These are phyloP conservation scores for Phortica variegata DNA, from an alignment of 1,140 invertebrate genomes.

Conservation along the genomic window DNA sequence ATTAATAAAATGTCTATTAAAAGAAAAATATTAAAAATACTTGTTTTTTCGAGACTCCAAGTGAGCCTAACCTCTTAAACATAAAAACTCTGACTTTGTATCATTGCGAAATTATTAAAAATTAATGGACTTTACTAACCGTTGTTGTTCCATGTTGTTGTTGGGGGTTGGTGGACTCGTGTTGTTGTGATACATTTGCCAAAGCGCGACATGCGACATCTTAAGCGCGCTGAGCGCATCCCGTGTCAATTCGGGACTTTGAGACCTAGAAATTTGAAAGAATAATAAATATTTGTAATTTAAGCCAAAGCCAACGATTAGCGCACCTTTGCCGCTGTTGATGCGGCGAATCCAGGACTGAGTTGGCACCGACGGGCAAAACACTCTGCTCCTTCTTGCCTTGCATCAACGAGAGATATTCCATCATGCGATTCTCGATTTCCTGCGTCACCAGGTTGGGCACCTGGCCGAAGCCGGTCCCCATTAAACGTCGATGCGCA, in stretches of 20 bases:
- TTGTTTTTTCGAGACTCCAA: no score
- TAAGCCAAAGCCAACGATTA: not conserved
- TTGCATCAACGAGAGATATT: slow-evolving; percentile 73
- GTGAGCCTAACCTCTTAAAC: no score
- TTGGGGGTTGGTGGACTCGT: slow-evolving; percentile 54
- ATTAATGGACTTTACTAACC: slow-evolving; percentile 22
- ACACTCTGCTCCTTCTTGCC: slow-evolving; percentile 57
- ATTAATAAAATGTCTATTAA: no score
- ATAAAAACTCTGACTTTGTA: not conserved
- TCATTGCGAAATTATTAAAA: no score
- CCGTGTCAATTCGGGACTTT: slow-evolving; percentile 61
- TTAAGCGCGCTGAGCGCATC: slow-evolving; percentile 69
- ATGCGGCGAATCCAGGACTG: slow-evolving; percentile 29
- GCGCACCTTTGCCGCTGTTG: slow-evolving; percentile 57
- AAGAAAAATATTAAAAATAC: no score
- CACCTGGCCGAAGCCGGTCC: slow-evolving; percentile 48
- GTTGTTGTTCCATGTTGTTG: slow-evolving; percentile 30
- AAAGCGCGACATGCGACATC: slow-evolving; percentile 74
- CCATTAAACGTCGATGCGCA: slow-evolving; percentile 54
- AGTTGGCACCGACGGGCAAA: slow-evolving; percentile 1
- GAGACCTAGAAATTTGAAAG: slow-evolving; percentile 49
- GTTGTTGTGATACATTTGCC: slow-evolving; percentile 78
- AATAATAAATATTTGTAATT: no score
- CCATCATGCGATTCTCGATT: slow-evolving; percentile 73
- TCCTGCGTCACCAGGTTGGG: slow-evolving; percentile 67